Evolutionary conservation across 2,113 vertebrate species (phyloP).

Genomic region (Triplophysa dalaica): DNA sequence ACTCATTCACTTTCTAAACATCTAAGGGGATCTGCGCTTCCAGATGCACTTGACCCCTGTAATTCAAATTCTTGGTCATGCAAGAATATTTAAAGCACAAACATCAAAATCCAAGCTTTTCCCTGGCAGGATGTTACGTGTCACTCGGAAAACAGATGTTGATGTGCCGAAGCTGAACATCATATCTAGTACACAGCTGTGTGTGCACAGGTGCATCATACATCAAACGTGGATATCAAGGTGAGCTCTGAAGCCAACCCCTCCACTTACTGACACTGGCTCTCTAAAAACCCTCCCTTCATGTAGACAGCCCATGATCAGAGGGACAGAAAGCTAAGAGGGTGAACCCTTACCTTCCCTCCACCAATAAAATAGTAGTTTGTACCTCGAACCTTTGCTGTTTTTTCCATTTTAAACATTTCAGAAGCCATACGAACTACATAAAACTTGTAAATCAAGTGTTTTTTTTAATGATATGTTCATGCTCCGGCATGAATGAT

Average conservation of each 20-base stretch:
- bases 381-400: too few species aligned
- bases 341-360: neutral
- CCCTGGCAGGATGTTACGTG: neutral
- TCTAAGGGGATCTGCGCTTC: slow-evolving; percentile 34
- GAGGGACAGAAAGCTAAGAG: neutral
- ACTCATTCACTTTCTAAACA: slow-evolving; percentile 42
- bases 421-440: too few species aligned
- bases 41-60: slow-evolving; percentile 33
- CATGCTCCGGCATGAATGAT: neutral
- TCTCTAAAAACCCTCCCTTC: slow-evolving; percentile 44
- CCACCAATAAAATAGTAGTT: neutral
- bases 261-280: slow-evolving; percentile 42
- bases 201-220: slow-evolving; percentile 43
- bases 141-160: slow-evolving; percentile 35
- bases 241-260: slow-evolving; percentile 20
- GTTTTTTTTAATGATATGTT: neutral
- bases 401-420: too few species aligned
- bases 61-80: slow-evolving; percentile 2
- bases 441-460: too few species aligned
- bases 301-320: slow-evolving; percentile 23
- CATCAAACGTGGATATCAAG: slow-evolving; percentile 46
- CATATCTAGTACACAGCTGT: slow-evolving; percentile 39
- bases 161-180: slow-evolving; percentile 32
- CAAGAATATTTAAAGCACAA: neutral
- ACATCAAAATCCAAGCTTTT: neutral